Base-by-base conservation (phyloP, 2,113 vertebrate species). In the Trichechus manatus region DNA sequence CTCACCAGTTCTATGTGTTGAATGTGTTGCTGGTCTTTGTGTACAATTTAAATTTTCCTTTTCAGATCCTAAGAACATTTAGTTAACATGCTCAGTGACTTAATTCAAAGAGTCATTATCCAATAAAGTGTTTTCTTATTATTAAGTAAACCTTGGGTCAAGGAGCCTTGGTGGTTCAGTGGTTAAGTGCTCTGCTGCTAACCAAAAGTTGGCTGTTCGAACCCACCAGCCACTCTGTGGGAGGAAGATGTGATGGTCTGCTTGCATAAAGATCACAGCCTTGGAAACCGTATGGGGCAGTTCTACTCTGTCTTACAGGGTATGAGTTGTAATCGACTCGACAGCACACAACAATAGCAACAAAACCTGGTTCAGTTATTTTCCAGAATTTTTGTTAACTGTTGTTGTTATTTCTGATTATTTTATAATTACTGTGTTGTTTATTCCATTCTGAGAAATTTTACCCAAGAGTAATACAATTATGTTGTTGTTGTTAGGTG, bases 361-460 rank as follows among this genome's bases (percentile, higher is more conserved):
- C 22, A 39, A 82, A 53, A 59, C 29, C 31, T 85, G 25, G 44
- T 92, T 78, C 4, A 53, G 36, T 89, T n/a, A 68, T 80, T 94
- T 92, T 92, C 31, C 72, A 85, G n/a, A 79, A 44, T 92, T 29
- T 82, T 47, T 47, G 7, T 47, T 47, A 7, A 10, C 10, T 47
- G 47, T 10, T 75, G 5, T 33, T 31, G 5, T 33, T 4, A 86
- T 47, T 53, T 75, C 50, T 91, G 39, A 63, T 94, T 77, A 63
- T 64, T 53, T 94, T 86, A 50, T 88, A 87, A 31, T 82, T 75
- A 95, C 66, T 93, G 68, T 72, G 31, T 2, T 85, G 31, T 70
- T 82, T 87, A 80, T 14, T 80, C 8, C 68, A 39, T 77, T 89
- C 66, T 82, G 50, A 90, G 66, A 95, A 70, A 91, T 36, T 83